phyloP scores from a whole-genome alignment of 2,888 invertebrate species.

The Priocnemis perturbator region DNA sequence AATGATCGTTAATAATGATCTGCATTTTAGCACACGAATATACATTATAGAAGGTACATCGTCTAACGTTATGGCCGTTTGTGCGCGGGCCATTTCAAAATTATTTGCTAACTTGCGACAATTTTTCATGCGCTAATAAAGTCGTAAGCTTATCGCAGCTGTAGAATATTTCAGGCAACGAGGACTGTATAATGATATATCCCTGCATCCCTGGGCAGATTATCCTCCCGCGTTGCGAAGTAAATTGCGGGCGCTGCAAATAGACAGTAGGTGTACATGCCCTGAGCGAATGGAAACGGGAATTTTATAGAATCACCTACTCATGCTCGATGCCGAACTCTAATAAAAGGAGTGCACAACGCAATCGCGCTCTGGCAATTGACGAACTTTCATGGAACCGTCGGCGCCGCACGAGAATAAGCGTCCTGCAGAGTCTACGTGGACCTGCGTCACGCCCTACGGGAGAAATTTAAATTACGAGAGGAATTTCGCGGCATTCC shows the following conservation, averaged over 20 bases:
- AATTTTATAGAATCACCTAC: too few relatives aligned
- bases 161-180: conserved; percentile 34
- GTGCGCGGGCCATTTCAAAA: conserved; percentile 39
- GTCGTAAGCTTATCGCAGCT: not conserved
- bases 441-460: conserved; percentile 93
- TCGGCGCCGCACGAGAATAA: conserved; percentile 99
- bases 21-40: conserved; percentile 43
- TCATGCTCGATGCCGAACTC: conserved; percentile 3
- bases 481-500: conserved; percentile 12
- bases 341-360: conserved; percentile 79
- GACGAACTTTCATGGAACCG: conserved; percentile 98
- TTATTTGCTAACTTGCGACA: too few relatives aligned
- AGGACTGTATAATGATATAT: conserved; percentile 22
- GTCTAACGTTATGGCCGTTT: conserved; percentile 28
- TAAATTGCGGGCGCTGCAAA: too few relatives aligned
- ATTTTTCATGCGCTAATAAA: too few relatives aligned
- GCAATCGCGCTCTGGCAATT: conserved; percentile 88
- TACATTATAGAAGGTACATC: conserved; percentile 44
- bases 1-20: conserved; percentile 58
- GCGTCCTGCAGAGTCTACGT: conserved; percentile 91
- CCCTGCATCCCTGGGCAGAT: too few relatives aligned
- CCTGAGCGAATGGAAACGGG: too few relatives aligned
- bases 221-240: too few relatives aligned
- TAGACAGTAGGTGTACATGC: too few relatives aligned
- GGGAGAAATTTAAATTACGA: conserved; percentile 17